phyloP scores from a whole-genome alignment of 92 coral and sea anemone species.

The Metridium senile region DNA sequence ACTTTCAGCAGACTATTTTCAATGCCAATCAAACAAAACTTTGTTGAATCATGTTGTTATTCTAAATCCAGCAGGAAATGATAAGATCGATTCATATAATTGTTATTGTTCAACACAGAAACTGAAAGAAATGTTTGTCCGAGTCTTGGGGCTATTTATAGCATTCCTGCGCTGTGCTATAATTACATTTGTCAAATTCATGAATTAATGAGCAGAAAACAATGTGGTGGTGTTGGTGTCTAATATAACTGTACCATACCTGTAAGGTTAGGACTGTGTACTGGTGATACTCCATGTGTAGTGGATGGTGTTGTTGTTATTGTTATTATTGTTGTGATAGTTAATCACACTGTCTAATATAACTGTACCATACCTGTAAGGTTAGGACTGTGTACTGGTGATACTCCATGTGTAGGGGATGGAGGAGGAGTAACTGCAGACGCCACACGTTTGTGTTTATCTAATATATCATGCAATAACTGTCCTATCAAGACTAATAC shows the following conservation, averaged over 20 bases:
- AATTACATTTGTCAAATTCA: too few species aligned
- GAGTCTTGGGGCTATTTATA: too few species aligned
- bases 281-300: constrained; percentile 88
- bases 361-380: constrained; percentile 45
- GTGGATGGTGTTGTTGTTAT: constrained; percentile 98
- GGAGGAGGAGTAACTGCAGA: constrained; percentile 98
- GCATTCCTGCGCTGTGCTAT: constrained; percentile 86
- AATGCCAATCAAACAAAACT: too few species aligned
- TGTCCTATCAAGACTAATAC: constrained; percentile 77
- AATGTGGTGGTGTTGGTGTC: constrained; percentile 88
- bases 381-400: constrained; percentile 81
- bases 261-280: constrained; percentile 74
- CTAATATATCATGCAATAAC: constrained; percentile 85
- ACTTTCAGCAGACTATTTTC: too few species aligned
- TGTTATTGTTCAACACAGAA: too few species aligned
- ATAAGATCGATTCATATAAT: too few species aligned
- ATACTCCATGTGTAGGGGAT: constrained; percentile 94
- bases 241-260: constrained; percentile 31
- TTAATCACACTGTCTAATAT: too few species aligned
- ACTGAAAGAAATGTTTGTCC: too few species aligned
- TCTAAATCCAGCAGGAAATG: too few species aligned
- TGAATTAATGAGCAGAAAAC: too few species aligned
- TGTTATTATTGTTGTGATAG: too few species aligned
- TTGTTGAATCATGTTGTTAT: too few species aligned
- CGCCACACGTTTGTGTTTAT: constrained; percentile 87